These are phyloP conservation scores for Wasmannia auropunctata DNA, from an alignment of 1,140 invertebrate species.

Conservation along the genomic window DNA sequence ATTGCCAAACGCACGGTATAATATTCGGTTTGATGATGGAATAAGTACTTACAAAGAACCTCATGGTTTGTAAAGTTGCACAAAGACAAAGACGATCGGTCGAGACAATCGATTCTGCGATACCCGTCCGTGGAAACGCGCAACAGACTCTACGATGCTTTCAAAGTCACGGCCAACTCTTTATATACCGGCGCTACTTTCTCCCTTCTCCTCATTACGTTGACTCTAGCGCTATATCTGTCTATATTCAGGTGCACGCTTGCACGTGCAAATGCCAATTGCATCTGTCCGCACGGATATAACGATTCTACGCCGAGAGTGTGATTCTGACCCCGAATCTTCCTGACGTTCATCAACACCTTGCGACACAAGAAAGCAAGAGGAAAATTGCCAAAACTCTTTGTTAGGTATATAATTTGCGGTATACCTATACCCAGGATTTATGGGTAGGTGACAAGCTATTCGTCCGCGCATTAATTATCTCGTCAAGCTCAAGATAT, in stretches of 20 bases:
- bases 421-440: neutral
- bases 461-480: slow-evolving; percentile 19
- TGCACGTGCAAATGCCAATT: neutral
- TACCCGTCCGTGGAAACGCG: slow-evolving; percentile 28
- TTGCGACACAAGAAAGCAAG: neutral
- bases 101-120: slow-evolving; percentile 19
- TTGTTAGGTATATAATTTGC: neutral
- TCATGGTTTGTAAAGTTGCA: slow-evolving; percentile 73
- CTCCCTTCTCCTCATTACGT: slow-evolving; percentile 81
- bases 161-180: slow-evolving; percentile 84
- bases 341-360: neutral
- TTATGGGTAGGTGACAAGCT: neutral
- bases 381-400: slow-evolving; percentile 17
- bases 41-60: slow-evolving; percentile 78
- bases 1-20: neutral
- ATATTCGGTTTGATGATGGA: neutral
- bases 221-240: slow-evolving; percentile 46
- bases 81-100: slow-evolving; percentile 49
- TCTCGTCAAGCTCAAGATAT: neutral
- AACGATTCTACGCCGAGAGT: neutral
- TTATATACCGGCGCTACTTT: slow-evolving; percentile 84
- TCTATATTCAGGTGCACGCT: slow-evolving; percentile 25
- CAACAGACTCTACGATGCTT: slow-evolving; percentile 77
- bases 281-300: slow-evolving; percentile 29
- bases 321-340: neutral